Conservation (phyloP, 2,888 invertebrate species). For the Hetaerina titia region DNA sequence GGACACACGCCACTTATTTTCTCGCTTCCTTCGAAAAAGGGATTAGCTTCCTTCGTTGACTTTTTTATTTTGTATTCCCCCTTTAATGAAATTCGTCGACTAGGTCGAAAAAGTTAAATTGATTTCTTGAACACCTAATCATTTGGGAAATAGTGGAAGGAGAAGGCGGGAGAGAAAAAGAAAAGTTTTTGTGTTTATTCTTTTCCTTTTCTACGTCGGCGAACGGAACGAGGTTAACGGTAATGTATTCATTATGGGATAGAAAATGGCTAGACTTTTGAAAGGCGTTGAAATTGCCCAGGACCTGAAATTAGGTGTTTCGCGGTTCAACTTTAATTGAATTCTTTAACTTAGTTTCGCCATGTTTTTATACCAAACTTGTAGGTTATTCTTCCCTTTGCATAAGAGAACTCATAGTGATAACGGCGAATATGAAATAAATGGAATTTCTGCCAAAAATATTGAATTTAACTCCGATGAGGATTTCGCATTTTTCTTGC, state of each 20-base stretch:
- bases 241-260: slow-evolving; percentile 41
- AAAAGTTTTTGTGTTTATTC: background rate
- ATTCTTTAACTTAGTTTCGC: slow-evolving; percentile 22
- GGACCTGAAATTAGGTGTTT: slow-evolving; percentile 13
- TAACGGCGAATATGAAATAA: background rate
- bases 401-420: background rate
- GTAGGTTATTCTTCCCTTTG: background rate
- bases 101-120: slow-evolving; percentile 58
- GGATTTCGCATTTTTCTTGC: background rate
- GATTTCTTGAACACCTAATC: slow-evolving; percentile 46
- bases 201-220: slow-evolving; percentile 10
- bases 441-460: background rate
- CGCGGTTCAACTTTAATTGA: slow-evolving; percentile 22
- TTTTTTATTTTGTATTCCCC: background rate
- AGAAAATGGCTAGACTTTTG: background rate
- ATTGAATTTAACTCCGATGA: background rate
- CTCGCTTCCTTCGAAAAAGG: background rate
- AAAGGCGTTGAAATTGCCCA: slow-evolving; percentile 23
- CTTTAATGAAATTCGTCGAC: slow-evolving; percentile 54
- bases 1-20: slow-evolving; percentile 24
- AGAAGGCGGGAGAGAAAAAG: background rate
- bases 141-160: background rate
- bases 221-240: slow-evolving; percentile 6
- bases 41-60: slow-evolving; percentile 37
- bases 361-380: slow-evolving; percentile 15